Conservation (phyloP, 2,888 invertebrate species). For the Thymelicus sylvestris region DNA sequence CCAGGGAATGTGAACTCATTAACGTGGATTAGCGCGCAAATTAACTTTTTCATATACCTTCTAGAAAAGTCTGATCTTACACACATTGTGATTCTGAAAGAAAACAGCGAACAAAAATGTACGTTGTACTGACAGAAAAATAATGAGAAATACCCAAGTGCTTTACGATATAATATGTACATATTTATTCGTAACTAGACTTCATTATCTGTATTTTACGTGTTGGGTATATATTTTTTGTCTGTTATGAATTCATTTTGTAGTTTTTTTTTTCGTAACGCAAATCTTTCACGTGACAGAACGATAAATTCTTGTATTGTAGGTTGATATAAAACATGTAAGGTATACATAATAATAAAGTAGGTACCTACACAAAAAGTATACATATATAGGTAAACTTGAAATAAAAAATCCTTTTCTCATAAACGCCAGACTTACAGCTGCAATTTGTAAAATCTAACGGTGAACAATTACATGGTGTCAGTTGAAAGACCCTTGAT, state of each 20-base stretch:
- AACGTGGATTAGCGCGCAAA: constrained; percentile 33
- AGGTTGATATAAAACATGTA: too few species aligned
- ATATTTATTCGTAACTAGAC: too few species aligned
- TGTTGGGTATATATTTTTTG: too few species aligned
- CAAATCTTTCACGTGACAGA: too few species aligned
- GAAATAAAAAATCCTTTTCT: neutral
- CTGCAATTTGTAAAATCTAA: constrained; percentile 39
- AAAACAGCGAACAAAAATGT: neutral
- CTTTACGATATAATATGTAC: too few species aligned
- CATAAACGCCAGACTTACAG: neutral
- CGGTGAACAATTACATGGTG: constrained; percentile 51
- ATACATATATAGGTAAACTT: too few species aligned
- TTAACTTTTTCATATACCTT: constrained; percentile 33
- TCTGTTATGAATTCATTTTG: too few species aligned
- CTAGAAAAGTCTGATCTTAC: constrained; percentile 9
- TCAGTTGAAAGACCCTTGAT: constrained; percentile 65
- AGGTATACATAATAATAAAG: too few species aligned
- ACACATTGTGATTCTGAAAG: neutral
- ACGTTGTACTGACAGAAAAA: neutral
- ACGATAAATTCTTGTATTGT: too few species aligned
- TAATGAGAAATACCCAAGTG: neutral
- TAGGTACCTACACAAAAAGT: too few species aligned
- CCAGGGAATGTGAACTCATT: constrained; percentile 31
- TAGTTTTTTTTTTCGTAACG: too few species aligned
- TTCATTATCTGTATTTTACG: too few species aligned